Evolutionary conservation across 2,888 invertebrate species (phyloP), one percentile per base, ranked within the genome.

Genomic region (Andrena dorsata): DNA sequence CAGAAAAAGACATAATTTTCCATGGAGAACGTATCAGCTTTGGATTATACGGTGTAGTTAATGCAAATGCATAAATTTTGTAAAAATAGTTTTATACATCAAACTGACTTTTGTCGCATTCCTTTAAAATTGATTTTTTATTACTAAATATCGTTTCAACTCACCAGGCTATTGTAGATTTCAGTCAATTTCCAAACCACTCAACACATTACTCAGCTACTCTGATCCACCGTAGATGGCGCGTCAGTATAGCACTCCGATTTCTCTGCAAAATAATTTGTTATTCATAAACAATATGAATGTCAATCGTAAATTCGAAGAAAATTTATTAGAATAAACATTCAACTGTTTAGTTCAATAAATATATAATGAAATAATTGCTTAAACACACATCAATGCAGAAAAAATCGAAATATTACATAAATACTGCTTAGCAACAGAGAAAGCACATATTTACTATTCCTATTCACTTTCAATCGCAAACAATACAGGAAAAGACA

Each of bases 151-250:
- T 56, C 35, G 2, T 10, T 74, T 47, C 5, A 1, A 47, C 64
- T 78, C 35, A 64, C 47, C 47, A 23, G 20, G 56, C 26, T 61
- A 5, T 23, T 41, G 16, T 1, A 30, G 53, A 7, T 51, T 66
- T n/a, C 10, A 16, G 10, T 7, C 10, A 53, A 41, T 35, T 23
- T 1, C 0, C 0, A 3, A 5, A 49, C 23, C 49, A 16, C 16
- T 2, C 20, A 0, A 28, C 10, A 1, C 6, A 0, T 1, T 32
- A 6, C 20, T 35, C 7, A 10, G 1, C 7, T 7, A 23, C 30
- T 28, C 23, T 51, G 20, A 20, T n/a, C 16, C 35, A 47, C 61
- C 61, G 53, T 51, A 35, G 0, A 49, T 77, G 41, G 49, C 68
- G 75, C 63, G 23, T 20, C 7, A 56, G 49, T 23, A 13, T 60